Evolutionary conservation across 1,140 invertebrate genomes (phyloP), one percentile per base, ranked within the genome.

Genomic region (Cydia amplana): DNA sequence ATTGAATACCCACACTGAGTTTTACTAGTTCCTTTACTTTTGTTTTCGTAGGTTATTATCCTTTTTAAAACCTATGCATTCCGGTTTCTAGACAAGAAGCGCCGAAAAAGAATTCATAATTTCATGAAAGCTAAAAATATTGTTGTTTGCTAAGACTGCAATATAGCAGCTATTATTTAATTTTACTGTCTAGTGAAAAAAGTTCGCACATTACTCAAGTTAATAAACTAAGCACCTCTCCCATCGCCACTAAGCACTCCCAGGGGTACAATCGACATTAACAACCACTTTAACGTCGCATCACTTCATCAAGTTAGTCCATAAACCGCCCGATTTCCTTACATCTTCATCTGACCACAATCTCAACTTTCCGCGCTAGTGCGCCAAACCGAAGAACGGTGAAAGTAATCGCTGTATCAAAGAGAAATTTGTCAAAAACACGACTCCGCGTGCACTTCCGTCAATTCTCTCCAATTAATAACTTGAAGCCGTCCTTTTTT

Each of bases 341-440:
- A 64, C 32, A 32, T 14, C 51, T 74, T 74, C 18, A 60, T 74
- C 55, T 63, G 18, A 18, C 55, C 25, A 63, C 14, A 60, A 63
- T 74, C 12, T 74, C 36, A 36, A 60, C 25, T 70, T 40, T 36
- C 32, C 65, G 28, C 55, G 28, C 28, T 36, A 20, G 83, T 86
- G 83, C 87, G 85, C 83, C 77, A 78, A 87, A 88, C 85, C 88
- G 88, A 88, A 81, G 87, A 92, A 36, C n/a, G 65, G 87, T 88
- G 88, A 86, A 90, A 91, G 87, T 91, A 92, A 92, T 92, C 87
- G 87, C 83, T 85, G 87, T 91, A 92, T 92, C 91, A 92, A 92
- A 92, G 87, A 82, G 87, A 88, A 92, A 92, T 91, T 92, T 92
- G 91, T 92, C 91, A 91, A 92, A 92, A 92, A 92, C 91, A 92